Evolutionary conservation across 2,113 vertebrate genomes (phyloP).

Genomic region (Oostethus manadensis): DNA sequence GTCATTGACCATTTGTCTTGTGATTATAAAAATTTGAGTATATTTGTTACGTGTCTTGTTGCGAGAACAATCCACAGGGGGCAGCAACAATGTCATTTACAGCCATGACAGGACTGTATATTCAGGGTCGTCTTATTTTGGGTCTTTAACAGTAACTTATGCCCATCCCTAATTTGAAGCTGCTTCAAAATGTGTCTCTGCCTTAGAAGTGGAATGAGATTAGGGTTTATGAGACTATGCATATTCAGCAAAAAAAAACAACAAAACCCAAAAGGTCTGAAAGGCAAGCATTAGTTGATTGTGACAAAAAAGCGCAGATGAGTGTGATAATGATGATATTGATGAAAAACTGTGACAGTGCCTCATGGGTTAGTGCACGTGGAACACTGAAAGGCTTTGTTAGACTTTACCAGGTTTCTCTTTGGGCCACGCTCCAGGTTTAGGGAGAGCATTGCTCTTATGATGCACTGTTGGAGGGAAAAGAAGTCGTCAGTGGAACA

Average conservation of each 20-base stretch:
- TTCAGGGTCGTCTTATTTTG: too few species aligned
- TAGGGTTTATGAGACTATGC: background rate
- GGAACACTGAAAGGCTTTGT: conserved; percentile 39
- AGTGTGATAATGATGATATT: conserved; percentile 21
- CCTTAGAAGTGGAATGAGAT: too few species aligned
- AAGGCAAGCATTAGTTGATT: conserved; percentile 27
- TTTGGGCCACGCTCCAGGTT: conserved; percentile 44
- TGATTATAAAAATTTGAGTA: too few species aligned
- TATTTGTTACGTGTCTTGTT: too few species aligned
- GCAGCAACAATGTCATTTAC: too few species aligned
- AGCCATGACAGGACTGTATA: too few species aligned
- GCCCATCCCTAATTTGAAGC: background rate
- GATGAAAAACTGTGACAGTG: conserved; percentile 23
- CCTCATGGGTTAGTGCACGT: conserved; percentile 46
- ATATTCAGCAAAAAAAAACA: conserved; percentile 25
- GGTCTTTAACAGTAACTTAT: too few species aligned
- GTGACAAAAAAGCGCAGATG: conserved; percentile 36
- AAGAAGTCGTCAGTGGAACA: conserved; percentile 40
- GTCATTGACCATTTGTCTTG: too few species aligned
- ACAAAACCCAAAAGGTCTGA: conserved; percentile 34
- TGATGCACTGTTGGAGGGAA: conserved; percentile 55
- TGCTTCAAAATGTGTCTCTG: too few species aligned
- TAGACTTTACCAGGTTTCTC: conserved; percentile 65
- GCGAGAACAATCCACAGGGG: too few species aligned
- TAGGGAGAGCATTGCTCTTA: conserved; percentile 54